phyloP scores from a whole-genome alignment of 2,797 vertebrate species.

The Aselliscus stoliczkanus region DNA sequence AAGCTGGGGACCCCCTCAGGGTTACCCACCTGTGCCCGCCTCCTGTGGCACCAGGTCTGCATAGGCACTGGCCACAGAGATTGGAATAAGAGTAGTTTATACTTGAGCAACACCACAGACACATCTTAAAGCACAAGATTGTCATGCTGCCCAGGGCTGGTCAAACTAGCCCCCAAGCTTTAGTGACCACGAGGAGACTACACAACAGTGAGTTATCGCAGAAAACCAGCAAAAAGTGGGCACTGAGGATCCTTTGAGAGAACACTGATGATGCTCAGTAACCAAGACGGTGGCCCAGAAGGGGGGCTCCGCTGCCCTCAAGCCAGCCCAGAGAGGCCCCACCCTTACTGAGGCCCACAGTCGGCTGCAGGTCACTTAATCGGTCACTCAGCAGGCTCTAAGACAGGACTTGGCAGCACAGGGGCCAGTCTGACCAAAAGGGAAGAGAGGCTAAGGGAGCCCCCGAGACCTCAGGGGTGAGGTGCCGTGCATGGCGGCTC shows the following conservation, averaged over 20 bases:
- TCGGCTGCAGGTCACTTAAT: background rate
- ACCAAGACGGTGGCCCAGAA: background rate
- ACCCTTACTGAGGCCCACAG: no score
- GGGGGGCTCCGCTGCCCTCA: background rate
- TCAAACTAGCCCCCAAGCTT: background rate
- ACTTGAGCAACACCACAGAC: background rate
- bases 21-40: background rate
- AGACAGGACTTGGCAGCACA: background rate
- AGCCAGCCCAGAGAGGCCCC: rapidly evolving
- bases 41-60: rapidly evolving
- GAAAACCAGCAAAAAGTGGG: background rate
- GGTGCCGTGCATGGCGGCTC: rapidly evolving
- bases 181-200: background rate
- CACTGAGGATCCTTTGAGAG: background rate
- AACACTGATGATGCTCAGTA: rapidly evolving
- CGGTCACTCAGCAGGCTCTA: background rate
- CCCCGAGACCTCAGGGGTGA: background rate
- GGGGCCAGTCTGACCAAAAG: background rate
- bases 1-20: background rate
- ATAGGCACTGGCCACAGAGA: rapidly evolving
- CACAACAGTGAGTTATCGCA: rapidly evolving
- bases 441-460: background rate
- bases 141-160: rapidly evolving
- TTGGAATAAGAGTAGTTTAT: rapidly evolving
- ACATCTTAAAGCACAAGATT: background rate